Conservation (phyloP, 2,113 vertebrate genomes). For the Labeo catla region DNA sequence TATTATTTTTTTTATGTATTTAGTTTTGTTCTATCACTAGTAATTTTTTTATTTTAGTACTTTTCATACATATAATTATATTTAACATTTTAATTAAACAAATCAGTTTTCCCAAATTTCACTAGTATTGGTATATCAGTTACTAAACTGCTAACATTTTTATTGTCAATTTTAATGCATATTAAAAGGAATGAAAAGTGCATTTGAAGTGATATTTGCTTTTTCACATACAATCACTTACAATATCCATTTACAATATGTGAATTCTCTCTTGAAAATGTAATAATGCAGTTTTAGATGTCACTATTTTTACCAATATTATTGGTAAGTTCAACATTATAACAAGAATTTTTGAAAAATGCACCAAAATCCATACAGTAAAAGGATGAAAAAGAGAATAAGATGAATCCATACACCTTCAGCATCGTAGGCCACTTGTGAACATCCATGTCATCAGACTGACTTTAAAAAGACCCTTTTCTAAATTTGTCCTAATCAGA, state of each 20-base stretch:
- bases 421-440: background rate
- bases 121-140: too few species aligned
- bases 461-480: slow-evolving; percentile 10
- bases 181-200: too few species aligned
- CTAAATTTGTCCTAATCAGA: slow-evolving; percentile 34
- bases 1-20: too few species aligned
- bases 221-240: background rate
- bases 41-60: background rate
- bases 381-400: background rate
- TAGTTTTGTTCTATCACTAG: too few species aligned
- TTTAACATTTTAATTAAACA: too few species aligned
- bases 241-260: background rate
- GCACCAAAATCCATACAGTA: background rate
- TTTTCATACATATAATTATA: background rate
- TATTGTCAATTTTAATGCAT: too few species aligned
- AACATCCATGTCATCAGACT: background rate
- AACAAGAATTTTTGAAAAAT: too few species aligned
- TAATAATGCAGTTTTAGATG: background rate
- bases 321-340: too few species aligned
- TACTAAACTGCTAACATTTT: too few species aligned
- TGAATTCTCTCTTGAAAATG: background rate
- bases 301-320: too few species aligned
- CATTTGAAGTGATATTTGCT: background rate
- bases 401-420: too few species aligned
- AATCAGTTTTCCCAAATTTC: too few species aligned